Conservation (phyloP, 2,797 vertebrate species). For the Melanotaenia boesemani region DNA sequence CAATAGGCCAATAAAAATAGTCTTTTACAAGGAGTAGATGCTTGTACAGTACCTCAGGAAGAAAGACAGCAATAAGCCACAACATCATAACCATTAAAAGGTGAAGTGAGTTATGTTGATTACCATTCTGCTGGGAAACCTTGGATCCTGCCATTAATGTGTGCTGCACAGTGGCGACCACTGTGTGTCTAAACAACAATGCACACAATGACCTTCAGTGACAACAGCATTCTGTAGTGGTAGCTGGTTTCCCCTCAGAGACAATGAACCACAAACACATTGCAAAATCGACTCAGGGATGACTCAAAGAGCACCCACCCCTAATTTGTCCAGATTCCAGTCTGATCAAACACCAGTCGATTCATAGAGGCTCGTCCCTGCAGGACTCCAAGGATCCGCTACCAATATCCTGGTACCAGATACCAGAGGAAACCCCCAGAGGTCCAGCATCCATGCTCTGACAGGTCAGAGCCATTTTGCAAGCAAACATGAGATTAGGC, state of each 20-base stretch:
- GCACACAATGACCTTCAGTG: neutral
- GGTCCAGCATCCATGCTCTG: neutral
- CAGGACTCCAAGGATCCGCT: neutral
- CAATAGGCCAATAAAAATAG: neutral
- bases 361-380: neutral
- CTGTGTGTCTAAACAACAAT: neutral
- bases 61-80: neutral
- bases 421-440: neutral
- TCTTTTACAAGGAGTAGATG: conserved; percentile 13
- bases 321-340: neutral
- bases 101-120: neutral
- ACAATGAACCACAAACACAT: neutral
- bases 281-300: neutral
- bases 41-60: neutral
- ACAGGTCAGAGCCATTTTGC: neutral
- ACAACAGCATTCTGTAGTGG: neutral
- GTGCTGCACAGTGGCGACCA: neutral
- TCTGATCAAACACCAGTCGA: neutral
- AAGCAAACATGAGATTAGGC: neutral
- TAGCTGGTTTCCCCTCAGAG: neutral
- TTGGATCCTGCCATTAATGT: neutral
- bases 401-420: conserved; percentile 5
- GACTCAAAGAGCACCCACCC: neutral
- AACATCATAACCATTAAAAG: neutral
- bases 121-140: neutral